Conservation (phyloP, 2,888 invertebrate genomes). For the Molorchus minor region DNA sequence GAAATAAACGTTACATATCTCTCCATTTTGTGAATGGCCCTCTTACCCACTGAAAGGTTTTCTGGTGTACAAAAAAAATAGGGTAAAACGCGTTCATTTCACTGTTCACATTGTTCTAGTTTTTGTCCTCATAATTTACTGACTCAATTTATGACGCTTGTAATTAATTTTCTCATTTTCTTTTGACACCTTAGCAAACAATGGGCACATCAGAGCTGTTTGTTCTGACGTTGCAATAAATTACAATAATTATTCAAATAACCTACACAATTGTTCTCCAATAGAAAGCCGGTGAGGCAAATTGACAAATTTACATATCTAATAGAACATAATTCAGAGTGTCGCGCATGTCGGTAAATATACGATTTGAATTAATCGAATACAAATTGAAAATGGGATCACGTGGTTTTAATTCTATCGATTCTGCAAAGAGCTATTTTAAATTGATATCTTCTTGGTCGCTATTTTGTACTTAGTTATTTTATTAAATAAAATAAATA, state of each 20-base stretch:
- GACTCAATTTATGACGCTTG: neutral
- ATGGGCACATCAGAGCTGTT: constrained; percentile 1
- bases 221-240: constrained; percentile 20
- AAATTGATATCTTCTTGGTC: too few relatives aligned
- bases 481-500: too few relatives aligned
- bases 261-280: constrained; percentile 28
- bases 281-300: constrained; percentile 34
- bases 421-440: constrained; percentile 7
- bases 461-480: too few relatives aligned
- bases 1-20: too few relatives aligned
- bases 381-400: constrained; percentile 24
- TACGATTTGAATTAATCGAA: constrained; percentile 39
- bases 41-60: too few relatives aligned
- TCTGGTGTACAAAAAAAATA: too few relatives aligned
- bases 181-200: neutral
- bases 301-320: constrained; percentile 41
- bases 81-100: too few relatives aligned
- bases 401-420: constrained; percentile 14
- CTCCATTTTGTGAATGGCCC: too few relatives aligned
- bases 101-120: too few relatives aligned
- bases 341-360: constrained; percentile 37
- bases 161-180: neutral
- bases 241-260: constrained; percentile 40
- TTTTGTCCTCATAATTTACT: too few relatives aligned
- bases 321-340: constrained; percentile 38